Conservation (phyloP, 2,888 invertebrate genomes). For the Diploptera punctata region DNA sequence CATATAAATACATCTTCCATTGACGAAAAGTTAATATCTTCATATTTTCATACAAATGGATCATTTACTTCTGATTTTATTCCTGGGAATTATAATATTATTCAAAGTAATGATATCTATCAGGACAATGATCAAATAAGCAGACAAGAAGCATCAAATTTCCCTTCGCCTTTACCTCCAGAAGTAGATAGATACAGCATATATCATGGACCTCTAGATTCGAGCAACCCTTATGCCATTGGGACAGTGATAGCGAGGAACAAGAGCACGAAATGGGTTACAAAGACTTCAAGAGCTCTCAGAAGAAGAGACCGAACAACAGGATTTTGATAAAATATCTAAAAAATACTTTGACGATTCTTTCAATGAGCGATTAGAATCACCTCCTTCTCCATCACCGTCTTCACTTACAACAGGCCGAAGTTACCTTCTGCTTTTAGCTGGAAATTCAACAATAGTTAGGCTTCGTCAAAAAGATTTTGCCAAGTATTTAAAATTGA, state of each 20-base stretch:
- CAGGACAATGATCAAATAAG: no score
- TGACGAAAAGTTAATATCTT: neutral
- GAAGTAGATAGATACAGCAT: constrained; percentile 35
- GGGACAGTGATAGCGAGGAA: constrained; percentile 50
- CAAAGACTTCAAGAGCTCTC: constrained; percentile 33
- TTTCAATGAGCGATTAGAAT: neutral
- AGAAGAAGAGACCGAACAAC: constrained; percentile 31
- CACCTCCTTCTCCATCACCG: neutral
- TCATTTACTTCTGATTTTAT: neutral
- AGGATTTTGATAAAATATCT: neutral
- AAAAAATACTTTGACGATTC: neutral
- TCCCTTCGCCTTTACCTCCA: neutral
- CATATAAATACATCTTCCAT: neutral
- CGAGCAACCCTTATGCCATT: constrained; percentile 47
- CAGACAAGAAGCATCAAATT: no score
- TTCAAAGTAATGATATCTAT: no score
- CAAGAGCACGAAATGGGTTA: constrained; percentile 47
- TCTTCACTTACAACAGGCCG: constrained; percentile 22
- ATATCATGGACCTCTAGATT: constrained; percentile 34
- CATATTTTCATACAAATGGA: neutral
- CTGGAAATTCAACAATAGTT: constrained; percentile 50
- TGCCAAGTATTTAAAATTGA: constrained; percentile 50
- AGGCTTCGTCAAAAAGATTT: constrained; percentile 50
- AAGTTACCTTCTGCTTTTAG: constrained; percentile 48
- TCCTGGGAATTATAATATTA: constrained; percentile 15